A percentile compares a stretch with the other conserved stretches of the same genome.
Conservation (phyloP, 2,888 invertebrate species). For the Drosophila tanythrix region DNA sequence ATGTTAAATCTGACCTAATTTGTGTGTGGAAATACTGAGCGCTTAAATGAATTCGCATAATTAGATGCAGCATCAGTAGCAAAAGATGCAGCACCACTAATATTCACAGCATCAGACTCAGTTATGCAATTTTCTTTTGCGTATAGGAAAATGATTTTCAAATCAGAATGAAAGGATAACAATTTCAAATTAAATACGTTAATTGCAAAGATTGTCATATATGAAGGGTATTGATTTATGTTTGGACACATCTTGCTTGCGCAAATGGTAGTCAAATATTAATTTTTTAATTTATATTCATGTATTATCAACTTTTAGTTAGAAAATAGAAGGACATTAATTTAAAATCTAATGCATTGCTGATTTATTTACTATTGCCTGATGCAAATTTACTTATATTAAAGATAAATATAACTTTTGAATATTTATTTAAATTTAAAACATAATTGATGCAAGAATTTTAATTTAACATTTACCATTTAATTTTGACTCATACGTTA, state of each 20-base stretch:
- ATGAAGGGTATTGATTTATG: background rate
- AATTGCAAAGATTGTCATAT: background rate
- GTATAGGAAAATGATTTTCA: background rate
- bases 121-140: conserved; percentile 24
- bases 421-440: background rate
- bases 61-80: conserved; percentile 63
- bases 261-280: background rate
- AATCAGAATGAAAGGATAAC: background rate
- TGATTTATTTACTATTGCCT: conserved; percentile 9
- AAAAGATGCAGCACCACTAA: conserved; percentile 11
- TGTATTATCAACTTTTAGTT: background rate
- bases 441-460: background rate
- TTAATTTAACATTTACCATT: background rate
- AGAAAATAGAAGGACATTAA: background rate
- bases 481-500: background rate
- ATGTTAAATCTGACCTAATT: conserved; percentile 81
- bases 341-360: conserved; percentile 21
- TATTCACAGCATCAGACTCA: conserved; percentile 24
- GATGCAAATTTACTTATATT: background rate
- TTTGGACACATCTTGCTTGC: background rate
- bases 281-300: background rate
- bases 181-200: conserved; percentile 17
- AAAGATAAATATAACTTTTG: background rate
- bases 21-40: conserved; percentile 51
- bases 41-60: conserved; percentile 80